Evolutionary conservation across 1,140 invertebrate genomes (phyloP).

Genomic region (Sycophila sp.): DNA sequence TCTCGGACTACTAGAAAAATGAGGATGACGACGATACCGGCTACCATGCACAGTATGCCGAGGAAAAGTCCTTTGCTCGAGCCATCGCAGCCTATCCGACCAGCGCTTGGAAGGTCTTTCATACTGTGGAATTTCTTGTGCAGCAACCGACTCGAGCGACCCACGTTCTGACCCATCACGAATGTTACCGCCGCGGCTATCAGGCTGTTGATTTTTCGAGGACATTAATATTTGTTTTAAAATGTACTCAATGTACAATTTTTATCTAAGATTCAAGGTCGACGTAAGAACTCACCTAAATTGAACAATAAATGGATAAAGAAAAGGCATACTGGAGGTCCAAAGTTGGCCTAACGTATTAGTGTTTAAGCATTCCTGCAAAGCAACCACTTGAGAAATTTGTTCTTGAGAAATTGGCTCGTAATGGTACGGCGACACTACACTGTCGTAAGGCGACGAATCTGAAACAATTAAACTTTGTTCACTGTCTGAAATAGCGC

Average conservation of each 20-base stretch:
- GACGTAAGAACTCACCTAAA: slow-evolving; percentile 64
- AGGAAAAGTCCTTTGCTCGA: slow-evolving; percentile 73
- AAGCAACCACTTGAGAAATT: slow-evolving; percentile 67
- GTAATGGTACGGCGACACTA: slow-evolving; percentile 29
- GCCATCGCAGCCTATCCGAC: slow-evolving; percentile 67
- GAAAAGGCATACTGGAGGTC: slow-evolving; percentile 71
- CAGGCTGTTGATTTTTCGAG: slow-evolving; percentile 55
- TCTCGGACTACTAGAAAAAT: slow-evolving; percentile 74
- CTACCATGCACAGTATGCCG: slow-evolving; percentile 71
- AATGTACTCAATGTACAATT: neutral
- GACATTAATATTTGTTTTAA: neutral
- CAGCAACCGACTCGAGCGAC: slow-evolving; percentile 55
- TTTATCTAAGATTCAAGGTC: neutral
- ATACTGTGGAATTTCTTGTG: slow-evolving; percentile 58
- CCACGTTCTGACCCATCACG: slow-evolving; percentile 72
- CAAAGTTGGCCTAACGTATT: slow-evolving; percentile 71
- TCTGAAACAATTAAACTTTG: slow-evolving; percentile 1
- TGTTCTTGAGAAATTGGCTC: slow-evolving; percentile 60
- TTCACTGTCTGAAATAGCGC: neutral
- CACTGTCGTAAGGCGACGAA: neutral
- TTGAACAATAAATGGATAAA: slow-evolving; percentile 73
- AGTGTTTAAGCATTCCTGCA: slow-evolving; percentile 71
- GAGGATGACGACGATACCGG: slow-evolving; percentile 72
- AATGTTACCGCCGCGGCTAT: slow-evolving; percentile 73
- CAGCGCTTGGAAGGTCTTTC: slow-evolving; percentile 52